Conservation (phyloP, 2,797 vertebrate species). For the Crocodylus rhombifer region DNA sequence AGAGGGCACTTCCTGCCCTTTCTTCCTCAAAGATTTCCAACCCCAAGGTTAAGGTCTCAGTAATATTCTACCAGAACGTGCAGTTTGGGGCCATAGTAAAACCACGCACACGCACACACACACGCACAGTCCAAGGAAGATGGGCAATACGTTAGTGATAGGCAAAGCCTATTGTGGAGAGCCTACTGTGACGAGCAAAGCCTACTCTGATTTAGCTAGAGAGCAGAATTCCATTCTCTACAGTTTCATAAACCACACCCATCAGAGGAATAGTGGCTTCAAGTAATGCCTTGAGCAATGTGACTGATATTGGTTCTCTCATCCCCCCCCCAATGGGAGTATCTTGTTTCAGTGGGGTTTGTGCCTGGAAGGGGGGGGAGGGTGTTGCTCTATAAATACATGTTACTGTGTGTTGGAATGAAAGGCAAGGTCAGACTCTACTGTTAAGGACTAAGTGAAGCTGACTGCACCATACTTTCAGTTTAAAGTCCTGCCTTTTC, state of each 20-base stretch:
- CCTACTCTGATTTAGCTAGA: neutral
- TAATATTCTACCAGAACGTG: neutral
- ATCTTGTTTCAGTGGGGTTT: no score
- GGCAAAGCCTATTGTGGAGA: neutral
- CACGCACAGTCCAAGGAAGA: neutral
- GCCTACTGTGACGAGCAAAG: neutral
- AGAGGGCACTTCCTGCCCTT: neutral
- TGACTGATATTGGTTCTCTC: no score
- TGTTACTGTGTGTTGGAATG: no score
- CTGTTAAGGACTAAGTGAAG: neutral
- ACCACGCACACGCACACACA: no score
- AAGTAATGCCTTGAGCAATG: no score
- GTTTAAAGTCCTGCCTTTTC: fast-evolving
- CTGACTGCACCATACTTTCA: neutral
- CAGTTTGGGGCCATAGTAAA: neutral
- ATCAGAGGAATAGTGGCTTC: neutral
- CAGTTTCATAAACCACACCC: no score
- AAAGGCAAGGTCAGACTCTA: no score
- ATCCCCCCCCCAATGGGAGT: no score
- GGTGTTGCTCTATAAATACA: no score
- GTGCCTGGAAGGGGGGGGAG: no score
- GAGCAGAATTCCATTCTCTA: neutral
- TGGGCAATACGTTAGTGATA: neutral
- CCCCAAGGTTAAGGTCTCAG: neutral
- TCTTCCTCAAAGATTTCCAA: neutral